Base-by-base conservation (phyloP, 1,140 invertebrate species). In the Drosophila leontia region DNA sequence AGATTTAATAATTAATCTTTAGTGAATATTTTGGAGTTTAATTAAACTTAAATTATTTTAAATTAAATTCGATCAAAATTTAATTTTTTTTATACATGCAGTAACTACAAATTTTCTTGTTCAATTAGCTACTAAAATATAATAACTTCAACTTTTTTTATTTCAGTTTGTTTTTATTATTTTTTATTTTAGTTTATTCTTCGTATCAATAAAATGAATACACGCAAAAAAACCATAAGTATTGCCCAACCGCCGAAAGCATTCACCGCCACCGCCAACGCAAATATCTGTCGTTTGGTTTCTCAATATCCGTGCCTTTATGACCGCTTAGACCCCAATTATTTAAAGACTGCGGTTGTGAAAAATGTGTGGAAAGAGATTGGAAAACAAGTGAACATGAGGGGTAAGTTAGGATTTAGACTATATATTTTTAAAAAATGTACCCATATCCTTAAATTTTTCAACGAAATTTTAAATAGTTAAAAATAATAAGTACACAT, bases 241-340 rank as follows among this genome's bases (percentile, higher is more conserved):
- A 0, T 2, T 11, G 1, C 0, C 15, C 67, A 75, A 23, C 74
- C 83, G 8, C 79, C 74, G 8, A 82, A 91, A 32, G 51, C 74
- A 57, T 91, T 80, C 19, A 63, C 62, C 29, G 68, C 61, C 3
- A 92, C 62, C 29, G 68, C 61, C 3, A 92, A 91, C 50, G 75
- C 77, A 0, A 92, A 85, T 59, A 87, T 92, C n/a, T 92, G 91
- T 12, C 76, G 80, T 0, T 44, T 92, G 44, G 91, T 92, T 8
- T 58, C 81, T 7, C n/a, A 60, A 45, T 53, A 87, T 72, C 80
- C 91, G 3, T 92, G 87, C 44, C 80, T 92, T 45, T 92, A 90
- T 41, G 91, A 92, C 65, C 84, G 83, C 70, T 42, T 56, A 1
- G 35, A 75, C 23, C 8, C 4, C 12, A 32, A 50, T 50, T 92